Evolutionary conservation across 2,797 vertebrate species (phyloP), one percentile per base, ranked within the genome.

Genomic region (Gambusia yucatana): DNA sequence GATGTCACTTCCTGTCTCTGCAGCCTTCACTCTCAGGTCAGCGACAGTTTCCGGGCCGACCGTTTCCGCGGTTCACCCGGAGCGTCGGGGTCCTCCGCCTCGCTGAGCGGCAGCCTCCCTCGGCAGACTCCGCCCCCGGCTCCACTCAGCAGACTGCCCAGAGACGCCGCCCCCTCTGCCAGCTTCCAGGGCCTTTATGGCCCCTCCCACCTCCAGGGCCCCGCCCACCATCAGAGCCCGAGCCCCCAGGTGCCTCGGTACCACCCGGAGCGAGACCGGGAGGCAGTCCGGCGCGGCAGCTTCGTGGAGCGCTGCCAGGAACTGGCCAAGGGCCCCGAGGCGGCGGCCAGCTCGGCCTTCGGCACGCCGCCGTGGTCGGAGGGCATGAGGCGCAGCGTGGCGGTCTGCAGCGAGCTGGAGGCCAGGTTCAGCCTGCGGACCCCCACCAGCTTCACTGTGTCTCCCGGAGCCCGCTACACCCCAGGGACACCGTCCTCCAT

Each of bases 221-320:
- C 82, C 73, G 88, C 91, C 2, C 84, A 72, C 7, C 88, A 25
- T 10, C 61, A 3, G 50, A 44, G 14, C 36, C 30, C 82, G 73
- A 90, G 90, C 69, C 89, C 91, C 3, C 84, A 72, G 6, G 87
- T 76, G 20, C 46, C 28, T 22, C 43, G 86, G 4, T 82, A 78
- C 71, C 77, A 82, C 71, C 77, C 0, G 48, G 95, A 10, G 61
- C 73, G 84, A 48, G 95, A 9, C 57, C 73, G 84, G 20, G 88
- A 87, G 2, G 79, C 67, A 30, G 92, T 87, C 7, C 91, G 93
- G 0, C 82, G 94, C 46, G 96, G 97, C 41, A 97, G 94, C 87
- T 97, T 98, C 0, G 97, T 97, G 25, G 97, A 98, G 86, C 96
- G 97, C 36, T 98, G 97, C 79, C 97, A 98, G 84, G 97, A 98